A percentile compares a stretch with the other conserved stretches of the same genome.
Conservation (phyloP, 2,888 invertebrate genomes). For the Serripes groenlandicus region DNA sequence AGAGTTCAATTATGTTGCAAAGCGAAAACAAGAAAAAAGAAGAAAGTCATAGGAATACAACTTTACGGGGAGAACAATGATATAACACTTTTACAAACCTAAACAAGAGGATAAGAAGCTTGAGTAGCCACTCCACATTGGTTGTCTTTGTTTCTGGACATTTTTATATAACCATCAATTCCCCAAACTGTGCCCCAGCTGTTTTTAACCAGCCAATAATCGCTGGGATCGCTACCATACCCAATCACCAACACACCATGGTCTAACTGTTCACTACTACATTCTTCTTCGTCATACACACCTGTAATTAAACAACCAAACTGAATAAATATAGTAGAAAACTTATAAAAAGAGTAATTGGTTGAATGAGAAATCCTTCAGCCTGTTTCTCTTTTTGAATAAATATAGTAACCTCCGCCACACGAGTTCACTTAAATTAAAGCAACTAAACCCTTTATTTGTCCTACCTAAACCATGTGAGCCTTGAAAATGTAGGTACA, state of each 20-base stretch:
- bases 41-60: neutral
- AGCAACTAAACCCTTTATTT: no score
- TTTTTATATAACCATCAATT: neutral
- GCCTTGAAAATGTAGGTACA: no score
- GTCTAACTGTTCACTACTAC: constrained; percentile 7
- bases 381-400: no score
- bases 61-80: neutral
- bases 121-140: constrained; percentile 13
- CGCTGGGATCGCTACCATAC: neutral
- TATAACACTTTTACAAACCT: neutral
- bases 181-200: constrained; percentile 16
- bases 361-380: no score
- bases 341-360: no score
- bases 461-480: no score
- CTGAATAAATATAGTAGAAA: no score
- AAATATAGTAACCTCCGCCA: no score
- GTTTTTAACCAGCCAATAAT: constrained; percentile 16
- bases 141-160: constrained; percentile 15
- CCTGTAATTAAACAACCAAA: neutral
- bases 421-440: no score
- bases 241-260: constrained; percentile 17
- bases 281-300: constrained; percentile 7
- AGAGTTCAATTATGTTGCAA: neutral
- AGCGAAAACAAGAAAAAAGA: neutral
- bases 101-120: constrained; percentile 5